A percentile compares a stretch with the other conserved stretches of the same genome.
phyloP scores from a whole-genome alignment of 2,888 invertebrate genomes.

The Diaprepes abbreviatus region DNA sequence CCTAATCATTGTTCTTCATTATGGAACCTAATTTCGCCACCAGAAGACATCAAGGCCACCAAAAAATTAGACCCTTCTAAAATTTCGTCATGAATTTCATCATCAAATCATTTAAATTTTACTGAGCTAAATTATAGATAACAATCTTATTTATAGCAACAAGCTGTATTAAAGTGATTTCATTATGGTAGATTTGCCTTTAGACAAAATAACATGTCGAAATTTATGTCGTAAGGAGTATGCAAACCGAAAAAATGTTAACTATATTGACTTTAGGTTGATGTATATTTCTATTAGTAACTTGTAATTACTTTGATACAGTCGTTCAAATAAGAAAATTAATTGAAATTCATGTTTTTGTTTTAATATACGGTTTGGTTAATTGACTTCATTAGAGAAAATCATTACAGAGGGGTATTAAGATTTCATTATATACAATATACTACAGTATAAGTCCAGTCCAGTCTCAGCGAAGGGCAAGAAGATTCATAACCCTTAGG shows the following conservation, averaged over 20 bases:
- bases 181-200: constrained; percentile 13
- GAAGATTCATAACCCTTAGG: too few species aligned
- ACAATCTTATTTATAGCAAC: constrained; percentile 35
- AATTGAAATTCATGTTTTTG: too few species aligned
- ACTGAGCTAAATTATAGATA: constrained; percentile 36
- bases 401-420: too few species aligned
- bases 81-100: constrained; percentile 35
- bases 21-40: background rate
- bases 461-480: too few species aligned
- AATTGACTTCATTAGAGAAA: too few species aligned
- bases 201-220: background rate
- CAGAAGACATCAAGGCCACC: constrained; percentile 25
- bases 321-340: too few species aligned
- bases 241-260: background rate
- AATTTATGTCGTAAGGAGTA: background rate
- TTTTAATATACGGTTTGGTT: too few species aligned
- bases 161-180: constrained; percentile 16
- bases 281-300: too few species aligned
- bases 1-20: background rate
- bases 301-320: too few species aligned
- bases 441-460: too few species aligned
- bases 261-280: background rate
- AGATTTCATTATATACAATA: too few species aligned
- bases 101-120: constrained; percentile 33
- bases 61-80: constrained; percentile 32